phyloP scores from a whole-genome alignment of 2,888 invertebrate species.

The Ormyrus labotus region DNA sequence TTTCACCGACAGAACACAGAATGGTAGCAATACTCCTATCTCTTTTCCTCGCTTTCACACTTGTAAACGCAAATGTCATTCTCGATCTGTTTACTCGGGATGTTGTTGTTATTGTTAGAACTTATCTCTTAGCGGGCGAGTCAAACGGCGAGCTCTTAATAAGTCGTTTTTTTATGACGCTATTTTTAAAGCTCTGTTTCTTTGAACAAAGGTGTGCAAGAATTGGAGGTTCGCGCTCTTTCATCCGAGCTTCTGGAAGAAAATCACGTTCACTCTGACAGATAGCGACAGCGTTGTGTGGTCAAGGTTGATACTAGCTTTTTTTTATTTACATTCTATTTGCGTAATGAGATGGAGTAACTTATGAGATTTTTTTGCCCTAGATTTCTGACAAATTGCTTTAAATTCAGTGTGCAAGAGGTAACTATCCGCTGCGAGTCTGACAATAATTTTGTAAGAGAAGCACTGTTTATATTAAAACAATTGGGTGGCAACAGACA shows the following conservation, averaged over 20 bases:
- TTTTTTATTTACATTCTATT: conserved; percentile 12
- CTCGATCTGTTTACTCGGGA: conserved; percentile 44
- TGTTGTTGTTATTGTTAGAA: conserved; percentile 18
- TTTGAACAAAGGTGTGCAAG: conserved; percentile 74
- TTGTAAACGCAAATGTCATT: conserved; percentile 45
- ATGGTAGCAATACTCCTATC: too few relatives aligned
- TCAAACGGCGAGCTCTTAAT: background rate
- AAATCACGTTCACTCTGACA: conserved; percentile 72
- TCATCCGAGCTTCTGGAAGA: conserved; percentile 76
- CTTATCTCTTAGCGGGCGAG: too few relatives aligned
- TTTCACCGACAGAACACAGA: too few relatives aligned
- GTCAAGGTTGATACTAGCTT: conserved; percentile 65
- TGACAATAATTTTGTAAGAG: conserved; percentile 67
- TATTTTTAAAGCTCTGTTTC: conserved; percentile 1
- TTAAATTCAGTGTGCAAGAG: conserved; percentile 73
- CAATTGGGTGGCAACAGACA: conserved; percentile 72
- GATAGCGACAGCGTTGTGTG: conserved; percentile 71
- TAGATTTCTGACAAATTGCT: conserved; percentile 72
- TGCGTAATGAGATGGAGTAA: background rate
- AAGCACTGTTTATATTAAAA: conserved; percentile 69
- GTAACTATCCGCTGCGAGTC: conserved; percentile 75
- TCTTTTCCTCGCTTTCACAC: background rate
- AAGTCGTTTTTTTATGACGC: conserved; percentile 3
- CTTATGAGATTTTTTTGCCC: conserved; percentile 7
- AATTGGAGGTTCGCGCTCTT: conserved; percentile 78